Evolutionary conservation across 2,888 invertebrate species (phyloP).

Genomic region (Drosophila prolongata): DNA sequence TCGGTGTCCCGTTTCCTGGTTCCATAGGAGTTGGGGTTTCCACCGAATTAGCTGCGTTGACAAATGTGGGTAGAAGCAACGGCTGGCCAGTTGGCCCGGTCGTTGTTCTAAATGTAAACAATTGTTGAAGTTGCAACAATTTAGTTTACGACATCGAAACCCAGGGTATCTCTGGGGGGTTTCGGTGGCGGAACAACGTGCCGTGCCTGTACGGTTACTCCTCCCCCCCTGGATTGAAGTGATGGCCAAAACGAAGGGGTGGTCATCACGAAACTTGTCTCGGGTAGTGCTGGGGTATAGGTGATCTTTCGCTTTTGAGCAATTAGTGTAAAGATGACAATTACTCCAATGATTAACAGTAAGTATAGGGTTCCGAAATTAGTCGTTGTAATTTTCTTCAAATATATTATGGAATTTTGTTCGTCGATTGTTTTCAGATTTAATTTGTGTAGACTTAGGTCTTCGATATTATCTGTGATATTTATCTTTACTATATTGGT

Average conservation of each 20-base stretch:
- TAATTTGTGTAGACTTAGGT: neutral
- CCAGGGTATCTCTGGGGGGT: neutral
- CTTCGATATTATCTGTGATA: neutral
- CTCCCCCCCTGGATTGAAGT: constrained; percentile 4
- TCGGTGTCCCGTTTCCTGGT: neutral
- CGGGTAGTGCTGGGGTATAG: neutral
- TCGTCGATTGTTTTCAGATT: neutral
- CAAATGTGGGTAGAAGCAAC: neutral
- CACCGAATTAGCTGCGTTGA: neutral
- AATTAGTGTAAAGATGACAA: neutral
- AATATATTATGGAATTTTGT: neutral
- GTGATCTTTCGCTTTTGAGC: neutral
- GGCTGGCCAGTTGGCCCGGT: neutral
- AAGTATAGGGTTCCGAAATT: neutral
- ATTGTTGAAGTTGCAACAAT: neutral
- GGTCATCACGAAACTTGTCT: neutral
- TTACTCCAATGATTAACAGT: neutral
- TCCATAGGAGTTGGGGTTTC: neutral
- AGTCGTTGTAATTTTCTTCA: neutral
- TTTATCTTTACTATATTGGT: neutral
- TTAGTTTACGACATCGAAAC: neutral
- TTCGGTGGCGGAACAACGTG: neutral
- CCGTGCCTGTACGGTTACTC: constrained; percentile 1
- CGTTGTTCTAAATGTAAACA: neutral
- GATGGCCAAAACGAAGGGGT: neutral